Conservation (phyloP, 2,888 invertebrate genomes). For the Nomada hirtipes region DNA sequence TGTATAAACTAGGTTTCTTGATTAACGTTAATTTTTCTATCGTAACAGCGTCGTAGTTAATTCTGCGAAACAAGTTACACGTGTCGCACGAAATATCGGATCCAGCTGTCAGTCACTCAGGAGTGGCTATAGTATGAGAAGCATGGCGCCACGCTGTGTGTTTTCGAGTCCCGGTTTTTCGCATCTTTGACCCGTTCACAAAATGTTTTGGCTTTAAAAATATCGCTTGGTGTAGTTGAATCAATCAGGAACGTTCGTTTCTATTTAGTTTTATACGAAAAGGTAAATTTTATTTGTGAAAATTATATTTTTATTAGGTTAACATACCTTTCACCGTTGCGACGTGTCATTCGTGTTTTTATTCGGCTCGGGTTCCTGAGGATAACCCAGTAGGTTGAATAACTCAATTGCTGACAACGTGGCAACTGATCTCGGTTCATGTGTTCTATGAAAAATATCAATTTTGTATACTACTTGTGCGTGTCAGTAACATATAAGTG, state of each 20-base stretch:
- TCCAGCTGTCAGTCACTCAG: slow-evolving; percentile 46
- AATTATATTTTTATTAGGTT: slow-evolving; percentile 51
- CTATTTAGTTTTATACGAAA: slow-evolving; percentile 11
- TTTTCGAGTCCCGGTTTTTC: slow-evolving; percentile 50
- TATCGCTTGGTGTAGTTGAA: slow-evolving; percentile 1
- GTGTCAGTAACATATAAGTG: slow-evolving; percentile 16
- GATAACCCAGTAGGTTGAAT: not conserved
- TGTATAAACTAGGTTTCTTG: not conserved
- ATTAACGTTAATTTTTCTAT: not conserved
- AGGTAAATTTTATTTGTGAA: slow-evolving; percentile 40
- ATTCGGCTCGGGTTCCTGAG: slow-evolving; percentile 3
- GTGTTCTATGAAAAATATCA: not conserved
- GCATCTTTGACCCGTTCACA: slow-evolving; percentile 57
- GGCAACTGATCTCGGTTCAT: not conserved
- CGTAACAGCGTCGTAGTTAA: not conserved
- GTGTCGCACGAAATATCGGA: not conserved
- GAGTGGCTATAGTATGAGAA: slow-evolving; percentile 66
- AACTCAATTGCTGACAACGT: not conserved
- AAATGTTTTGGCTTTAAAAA: slow-evolving; percentile 62
- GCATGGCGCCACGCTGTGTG: slow-evolving; percentile 75
- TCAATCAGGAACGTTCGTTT: not conserved
- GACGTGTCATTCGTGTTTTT: slow-evolving; percentile 75
- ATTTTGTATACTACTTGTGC: not conserved
- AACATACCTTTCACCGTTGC: slow-evolving; percentile 51
- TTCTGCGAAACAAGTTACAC: not conserved